A percentile compares a stretch with the other conserved stretches of the same genome.
phyloP scores from a whole-genome alignment of 2,113 vertebrate genomes.

The Petaurus breviceps region DNA sequence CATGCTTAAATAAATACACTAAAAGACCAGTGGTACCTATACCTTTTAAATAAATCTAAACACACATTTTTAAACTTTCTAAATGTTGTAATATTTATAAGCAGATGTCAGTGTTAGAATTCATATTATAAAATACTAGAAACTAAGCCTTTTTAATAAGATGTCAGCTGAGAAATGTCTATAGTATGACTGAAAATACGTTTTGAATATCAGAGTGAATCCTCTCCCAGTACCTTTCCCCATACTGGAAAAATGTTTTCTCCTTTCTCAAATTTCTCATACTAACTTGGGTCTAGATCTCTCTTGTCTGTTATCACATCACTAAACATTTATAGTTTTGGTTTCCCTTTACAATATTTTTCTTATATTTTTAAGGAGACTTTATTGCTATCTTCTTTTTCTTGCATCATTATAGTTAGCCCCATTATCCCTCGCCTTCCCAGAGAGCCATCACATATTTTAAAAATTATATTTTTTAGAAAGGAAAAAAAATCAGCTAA shows the following conservation, averaged over 20 bases:
- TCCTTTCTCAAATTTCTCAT: neutral
- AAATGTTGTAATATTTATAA: neutral
- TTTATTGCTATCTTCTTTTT: neutral
- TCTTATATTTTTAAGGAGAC: neutral
- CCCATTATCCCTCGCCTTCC: neutral
- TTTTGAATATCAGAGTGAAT: neutral
- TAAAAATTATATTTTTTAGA: neutral
- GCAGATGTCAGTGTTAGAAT: neutral
- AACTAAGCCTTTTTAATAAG: neutral
- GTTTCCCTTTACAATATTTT: neutral
- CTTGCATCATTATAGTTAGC: neutral
- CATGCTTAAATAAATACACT: neutral
- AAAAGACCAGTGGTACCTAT: neutral
- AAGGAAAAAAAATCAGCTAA: neutral
- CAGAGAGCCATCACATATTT: neutral
- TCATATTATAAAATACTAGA: neutral
- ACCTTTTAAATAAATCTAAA: neutral
- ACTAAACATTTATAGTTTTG: neutral
- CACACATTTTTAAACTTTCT: neutral
- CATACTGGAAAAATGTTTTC: neutral
- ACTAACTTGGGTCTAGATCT: neutral
- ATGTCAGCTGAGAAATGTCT: neutral
- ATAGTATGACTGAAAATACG: neutral
- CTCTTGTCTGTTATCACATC: neutral
- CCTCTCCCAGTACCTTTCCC: neutral